Conservation (phyloP, 1,140 invertebrate species). For the Scaptomyza hsui region DNA sequence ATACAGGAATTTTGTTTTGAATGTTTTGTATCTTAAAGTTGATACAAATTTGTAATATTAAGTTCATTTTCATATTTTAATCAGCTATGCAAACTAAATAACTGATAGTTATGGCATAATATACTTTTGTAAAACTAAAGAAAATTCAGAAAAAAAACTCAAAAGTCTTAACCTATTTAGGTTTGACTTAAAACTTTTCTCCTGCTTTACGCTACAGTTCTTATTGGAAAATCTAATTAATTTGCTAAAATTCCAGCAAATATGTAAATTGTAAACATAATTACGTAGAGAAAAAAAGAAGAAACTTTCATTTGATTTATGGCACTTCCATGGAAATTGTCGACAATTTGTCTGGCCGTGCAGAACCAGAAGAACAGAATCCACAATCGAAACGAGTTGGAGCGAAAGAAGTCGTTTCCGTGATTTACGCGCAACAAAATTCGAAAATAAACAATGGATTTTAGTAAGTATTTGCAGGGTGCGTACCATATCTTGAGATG, state of each 20-base stretch:
- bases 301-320: slow-evolving; percentile 76
- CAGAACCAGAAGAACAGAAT: slow-evolving; percentile 39
- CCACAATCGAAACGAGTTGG: slow-evolving; percentile 54
- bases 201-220: no score
- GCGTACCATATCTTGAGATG: slow-evolving; percentile 23
- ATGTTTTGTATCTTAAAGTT: no score
- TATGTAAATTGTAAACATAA: slow-evolving; percentile 51
- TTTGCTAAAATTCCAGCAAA: slow-evolving; percentile 31
- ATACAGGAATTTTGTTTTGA: no score
- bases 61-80: no score
- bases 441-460: slow-evolving; percentile 76
- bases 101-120: no score
- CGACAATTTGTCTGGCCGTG: slow-evolving; percentile 79
- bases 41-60: no score
- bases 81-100: no score
- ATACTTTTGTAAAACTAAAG: background rate
- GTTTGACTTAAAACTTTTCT: no score
- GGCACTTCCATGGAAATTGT: slow-evolving; percentile 80
- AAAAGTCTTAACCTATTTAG: no score
- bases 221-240: slow-evolving; percentile 6
- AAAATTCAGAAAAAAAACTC: no score
- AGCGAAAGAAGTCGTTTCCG: slow-evolving; percentile 72
- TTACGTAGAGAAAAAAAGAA: slow-evolving; percentile 56
- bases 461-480: slow-evolving; percentile 66
- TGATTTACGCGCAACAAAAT: slow-evolving; percentile 79